phyloP scores from a whole-genome alignment of 2,797 vertebrate genomes.

The Pantherophis alleghaniensis region DNA sequence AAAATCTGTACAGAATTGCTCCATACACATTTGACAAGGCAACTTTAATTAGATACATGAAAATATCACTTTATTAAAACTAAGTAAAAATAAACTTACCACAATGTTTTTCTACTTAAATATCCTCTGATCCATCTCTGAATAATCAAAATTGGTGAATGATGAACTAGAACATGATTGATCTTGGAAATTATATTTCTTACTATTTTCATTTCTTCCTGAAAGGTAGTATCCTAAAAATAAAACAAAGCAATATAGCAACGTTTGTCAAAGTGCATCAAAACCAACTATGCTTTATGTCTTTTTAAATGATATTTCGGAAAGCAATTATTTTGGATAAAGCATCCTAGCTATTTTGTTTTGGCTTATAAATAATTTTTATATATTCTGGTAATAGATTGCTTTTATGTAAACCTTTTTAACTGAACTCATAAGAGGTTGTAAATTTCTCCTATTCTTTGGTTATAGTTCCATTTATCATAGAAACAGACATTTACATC shows the following conservation, averaged over 20 bases:
- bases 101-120: constrained; percentile 66
- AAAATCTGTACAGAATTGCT: not conserved
- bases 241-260: constrained; percentile 25
- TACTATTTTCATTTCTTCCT: constrained; percentile 64
- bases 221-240: constrained; percentile 62
- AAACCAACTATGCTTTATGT: not conserved
- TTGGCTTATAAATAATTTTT: not conserved
- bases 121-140: constrained; percentile 76
- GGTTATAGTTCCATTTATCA: not conserved
- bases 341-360: not conserved
- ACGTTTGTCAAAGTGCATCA: not conserved
- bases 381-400: not conserved
- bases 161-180: constrained; percentile 69
- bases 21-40: not conserved
- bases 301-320: constrained; percentile 25
- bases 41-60: constrained; percentile 3
- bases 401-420: not conserved
- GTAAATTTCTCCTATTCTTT: not conserved
- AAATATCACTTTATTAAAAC: constrained; percentile 24
- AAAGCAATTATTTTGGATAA: constrained; percentile 12
- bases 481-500: not conserved
- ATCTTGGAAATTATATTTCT: constrained; percentile 67
- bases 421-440: not conserved
- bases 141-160: constrained; percentile 74
- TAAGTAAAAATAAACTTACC: constrained; percentile 61